Evolutionary conservation across 35 echinoderm and acorn worm species (phyloP), one percentile per base, ranked within the genome.

Genomic region (Lytechinus variegatus): DNA sequence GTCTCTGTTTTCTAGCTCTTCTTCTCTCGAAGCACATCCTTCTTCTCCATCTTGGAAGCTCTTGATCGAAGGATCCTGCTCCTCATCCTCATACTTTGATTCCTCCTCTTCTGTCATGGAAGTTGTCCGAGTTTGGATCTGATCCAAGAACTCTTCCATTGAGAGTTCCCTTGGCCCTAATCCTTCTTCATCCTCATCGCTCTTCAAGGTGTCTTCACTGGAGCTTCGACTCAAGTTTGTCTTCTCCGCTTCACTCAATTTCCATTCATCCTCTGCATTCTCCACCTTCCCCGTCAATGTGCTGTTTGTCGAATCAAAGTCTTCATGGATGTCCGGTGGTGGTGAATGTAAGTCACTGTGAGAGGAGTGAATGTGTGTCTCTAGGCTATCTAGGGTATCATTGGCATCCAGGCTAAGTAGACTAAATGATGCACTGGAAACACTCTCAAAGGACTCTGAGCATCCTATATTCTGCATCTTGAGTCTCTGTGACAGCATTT

Each of bases 131-230:
- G 94, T 94, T 13, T 96, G 95, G 86, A 98, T 95, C 56, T 98
- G 97, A 94, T 98, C 91, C 87, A 98, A 92, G 58, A 98, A 98
- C 29, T 98, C 97, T 52, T 97, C 96, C 91, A 98, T 95, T 52
- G 94, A 97, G 94, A 98, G 61, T 9, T 97, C 96, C 91, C 96
- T 79, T 44, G 54, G 16, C 19, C 94, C 93, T 9, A 89, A 87
- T 61, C 87, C 86, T 61, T 98, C 79, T 51, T 96, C 94, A 66
- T 97, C 97, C 21, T 97, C 95, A 94, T 98, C 96, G 55, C 94
- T 96, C 91, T 97, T 98, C 95, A 96, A 94, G 54, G 95, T 96
- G 28, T 98, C 96, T 13, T 97, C 97, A 86, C 96, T 97, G 14
- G 97, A 98, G 86, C 97, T 98, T 14, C 96, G 93, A n/a, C 96